Conservation (phyloP, 2,113 vertebrate genomes). For the Conger conger region DNA sequence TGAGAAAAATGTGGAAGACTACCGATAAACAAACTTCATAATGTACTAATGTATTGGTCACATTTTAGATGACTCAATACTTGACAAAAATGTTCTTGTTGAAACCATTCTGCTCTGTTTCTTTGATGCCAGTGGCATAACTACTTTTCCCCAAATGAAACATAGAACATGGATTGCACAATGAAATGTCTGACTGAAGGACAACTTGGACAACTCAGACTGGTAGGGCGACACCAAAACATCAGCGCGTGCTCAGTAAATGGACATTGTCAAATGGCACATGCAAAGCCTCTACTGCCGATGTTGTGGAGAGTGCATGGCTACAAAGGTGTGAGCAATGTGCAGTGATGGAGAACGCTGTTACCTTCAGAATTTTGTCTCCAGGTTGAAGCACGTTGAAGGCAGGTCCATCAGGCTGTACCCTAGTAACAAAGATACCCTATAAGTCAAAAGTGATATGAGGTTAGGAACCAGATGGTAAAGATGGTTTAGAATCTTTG, state of each 20-base stretch:
- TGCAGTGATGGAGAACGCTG: slow-evolving; percentile 40
- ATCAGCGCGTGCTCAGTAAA: slow-evolving; percentile 42
- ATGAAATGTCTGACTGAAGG: slow-evolving; percentile 7
- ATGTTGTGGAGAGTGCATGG: slow-evolving; percentile 29
- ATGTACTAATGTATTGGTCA: neutral
- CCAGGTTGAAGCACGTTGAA: slow-evolving; percentile 89
- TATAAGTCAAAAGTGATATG: slow-evolving; percentile 99
- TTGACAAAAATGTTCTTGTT: neutral
- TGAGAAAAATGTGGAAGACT: slow-evolving; percentile 28
- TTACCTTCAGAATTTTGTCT: slow-evolving; percentile 98
- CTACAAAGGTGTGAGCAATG: slow-evolving; percentile 36
- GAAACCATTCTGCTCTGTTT: neutral
- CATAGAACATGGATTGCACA: neutral
- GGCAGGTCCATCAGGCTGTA: slow-evolving; percentile 98
- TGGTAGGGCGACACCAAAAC: slow-evolving; percentile 38
- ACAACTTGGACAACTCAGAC: slow-evolving; percentile 28
- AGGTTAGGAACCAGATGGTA: slow-evolving; percentile 87
- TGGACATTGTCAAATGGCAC: slow-evolving; percentile 42
- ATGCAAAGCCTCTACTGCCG: slow-evolving; percentile 50
- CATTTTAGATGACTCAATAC: neutral
- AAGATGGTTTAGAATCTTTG: slow-evolving; percentile 79
- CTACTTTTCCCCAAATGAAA: neutral
- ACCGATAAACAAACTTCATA: neutral
- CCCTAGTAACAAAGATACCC: slow-evolving; percentile 99
- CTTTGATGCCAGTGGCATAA: neutral